Evolutionary conservation across 1,140 invertebrate genomes (phyloP), one percentile per base, ranked within the genome.

Genomic region (Uloborus diversus): DNA sequence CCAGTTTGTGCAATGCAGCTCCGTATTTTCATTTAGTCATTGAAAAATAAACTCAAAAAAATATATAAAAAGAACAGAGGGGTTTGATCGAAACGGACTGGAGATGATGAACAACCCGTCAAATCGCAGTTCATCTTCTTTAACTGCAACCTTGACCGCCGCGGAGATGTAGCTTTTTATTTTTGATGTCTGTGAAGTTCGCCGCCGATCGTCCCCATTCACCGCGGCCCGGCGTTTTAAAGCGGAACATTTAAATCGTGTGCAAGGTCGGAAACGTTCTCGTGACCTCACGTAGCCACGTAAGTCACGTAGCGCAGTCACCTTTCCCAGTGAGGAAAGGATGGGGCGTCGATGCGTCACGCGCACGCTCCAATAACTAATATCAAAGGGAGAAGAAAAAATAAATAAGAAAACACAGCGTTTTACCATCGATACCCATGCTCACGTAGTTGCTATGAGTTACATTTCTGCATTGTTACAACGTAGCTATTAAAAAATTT

Each of bases 211-310:
- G 51, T 53, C 25, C 51, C 51, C 51, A 14, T 20, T 53, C 51
- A 53, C 51, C 51, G 51, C 51, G 9, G 51, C 20, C n/a, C 25
- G 20, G 51, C n/a, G 7, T n/a, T 53, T 20, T 7, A 53, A 53
- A 53, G n/a, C 7, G n/a, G 51, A 53, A 53, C 51, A 53, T 53
- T 53, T 53, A 53, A 53, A 53, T 53, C n/a, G n/a, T 53, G 51
- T 14, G 51, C 51, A 53, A 53, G 51, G 51, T 53, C 51, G 51
- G 51, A 53, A 53, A 23, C n/a, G 5, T 53, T n/a, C 25, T 53
- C 4, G 7, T 53, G 51, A 53, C 51, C 51, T 53, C 51, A 53
- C 51, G 51, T 53, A 53, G 51, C n/a, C 51, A 53, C 51, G 7
- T 53, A 9, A 23, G 51, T 53, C 51, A 53, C 51, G 13, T n/a